Evolutionary conservation across 2,888 invertebrate species (phyloP).

Genomic region (Gymnocheta viridis): DNA sequence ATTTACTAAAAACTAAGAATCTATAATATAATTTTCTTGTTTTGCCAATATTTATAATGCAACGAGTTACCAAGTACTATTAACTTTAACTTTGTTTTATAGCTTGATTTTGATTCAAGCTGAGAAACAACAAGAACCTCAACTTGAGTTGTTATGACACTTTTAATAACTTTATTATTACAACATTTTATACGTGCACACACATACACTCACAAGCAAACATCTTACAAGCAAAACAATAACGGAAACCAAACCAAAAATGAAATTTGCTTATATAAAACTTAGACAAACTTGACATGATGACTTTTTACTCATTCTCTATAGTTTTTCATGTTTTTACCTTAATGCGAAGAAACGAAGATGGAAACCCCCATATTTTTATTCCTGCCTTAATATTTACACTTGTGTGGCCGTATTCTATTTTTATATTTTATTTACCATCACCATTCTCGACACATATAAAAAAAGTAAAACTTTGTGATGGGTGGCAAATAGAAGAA

Average conservation of each 20-base stretch:
- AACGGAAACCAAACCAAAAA: constrained; percentile 50
- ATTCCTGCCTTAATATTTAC: constrained; percentile 13
- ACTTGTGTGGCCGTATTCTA: constrained; percentile 23
- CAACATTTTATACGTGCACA: constrained; percentile 74
- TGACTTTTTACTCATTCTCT: background rate
- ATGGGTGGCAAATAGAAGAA: constrained; percentile 29
- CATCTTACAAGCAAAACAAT: constrained; percentile 20
- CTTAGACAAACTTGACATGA: constrained; percentile 54
- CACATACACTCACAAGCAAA: constrained; percentile 53
- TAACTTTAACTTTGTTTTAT: constrained; percentile 50
- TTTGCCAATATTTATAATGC: constrained; percentile 23
- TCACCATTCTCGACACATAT: constrained; percentile 7
- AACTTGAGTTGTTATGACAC: constrained; percentile 80
- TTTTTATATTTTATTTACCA: constrained; percentile 36
- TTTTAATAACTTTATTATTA: constrained; percentile 82
- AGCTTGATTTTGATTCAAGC: constrained; percentile 55
- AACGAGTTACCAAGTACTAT: constrained; percentile 39
- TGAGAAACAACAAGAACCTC: constrained; percentile 59
- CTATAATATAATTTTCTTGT: background rate
- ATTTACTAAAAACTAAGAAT: background rate
- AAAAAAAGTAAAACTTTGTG: constrained; percentile 31
- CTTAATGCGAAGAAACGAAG: background rate
- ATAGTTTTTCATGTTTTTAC: background rate
- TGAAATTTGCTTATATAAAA: constrained; percentile 58
- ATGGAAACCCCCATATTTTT: background rate